Evolutionary conservation across 2,797 vertebrate species (phyloP), one percentile per base, ranked within the genome.

Genomic region (Apogon hyalosoma): DNA sequence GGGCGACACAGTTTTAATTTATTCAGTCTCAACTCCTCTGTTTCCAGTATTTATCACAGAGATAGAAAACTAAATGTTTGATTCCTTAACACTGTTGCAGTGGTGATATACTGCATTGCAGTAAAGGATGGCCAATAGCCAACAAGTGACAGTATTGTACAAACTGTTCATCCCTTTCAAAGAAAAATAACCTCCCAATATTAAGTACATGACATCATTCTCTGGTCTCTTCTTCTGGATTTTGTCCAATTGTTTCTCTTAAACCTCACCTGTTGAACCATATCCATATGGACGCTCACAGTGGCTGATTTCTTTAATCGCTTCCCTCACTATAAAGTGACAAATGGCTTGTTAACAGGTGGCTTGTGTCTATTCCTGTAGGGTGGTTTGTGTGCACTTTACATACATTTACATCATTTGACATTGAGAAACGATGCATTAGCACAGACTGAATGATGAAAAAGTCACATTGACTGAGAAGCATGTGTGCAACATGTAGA

Each of bases 391-490:
- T 43, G 2, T 69, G 50, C 31, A 19, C 63, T 89, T 87, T 86
- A 77, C 83, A 89, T 87, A 80, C 48, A 89, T 90, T 90, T 89
- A 47, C 83, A 87, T 87, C 69, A 65, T 64, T 61, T 84, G 74
- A 79, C 83, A 24, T 68, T 87, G 80, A 66, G 46, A 9, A 45
- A 69, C 21, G 46, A 65, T 55, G 52, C 40, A 11, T 24, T 14
- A 45, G 63, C 31, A 16, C 24, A 40, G 36, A 18, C 16, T 18
- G 19, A 13, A 36, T 50, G 43, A 59, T 2, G 40, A 31, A 16
- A 31, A 16, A 77, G 64, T 75, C 51, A 41, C 0, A 41, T 46
- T 11, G 12, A 24, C 21, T 24, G 5, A 11, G 38, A 6, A 21
- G 41, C 47, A 24, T 45, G 41, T 11, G 12, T 53, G 60, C 55